Evolutionary conservation across 2,888 invertebrate genomes (phyloP), one percentile per base, ranked within the genome.

Genomic region (Limenitis camilla): DNA sequence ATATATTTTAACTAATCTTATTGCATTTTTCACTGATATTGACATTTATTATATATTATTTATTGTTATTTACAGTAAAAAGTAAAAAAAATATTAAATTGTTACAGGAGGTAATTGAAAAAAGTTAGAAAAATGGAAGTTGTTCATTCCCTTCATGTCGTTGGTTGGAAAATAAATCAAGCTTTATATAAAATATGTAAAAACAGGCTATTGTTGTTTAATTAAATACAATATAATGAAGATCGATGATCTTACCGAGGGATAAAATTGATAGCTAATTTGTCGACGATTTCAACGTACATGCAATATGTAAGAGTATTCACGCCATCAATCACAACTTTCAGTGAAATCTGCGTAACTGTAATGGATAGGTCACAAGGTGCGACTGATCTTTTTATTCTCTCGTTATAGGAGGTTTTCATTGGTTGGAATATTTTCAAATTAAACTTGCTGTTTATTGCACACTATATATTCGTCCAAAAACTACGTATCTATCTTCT

Each of bases 251-350:
- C 36, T 19, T 40, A 32, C 48, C 27, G 49, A 40, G 46, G 49
- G 51, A 52, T 52, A 73, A 71, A 76, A 54, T 57, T 57, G 52
- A 52, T 54, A 49, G 57, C 40, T 74, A 71, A 73, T 74, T 71
- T 71, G 69, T 68, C 69, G 68, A 65, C 61, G 55, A 58, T 58
- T 61, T 53, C 49, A 36, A 55, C 53, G 50, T 29, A 45, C 50
- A 49, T 51, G 52, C 49, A 59, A 52, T 63, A 60, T 60, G 59
- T 62, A 61, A 40, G 44, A 55, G 60, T 69, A 64, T 64, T 60
- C 58, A 62, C 57, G 66, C 76, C 78, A 84, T 84, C 81, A 81
- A 84, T 84, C 84, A 83, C 71, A 71, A 66, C 69, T 69, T 73
- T 72, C 74, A 72, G 68, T 68, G 62, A 61, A 65, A 69, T 64